Percentiles rank a stretch among this genome's conserved stretches.
These are phyloP conservation scores for Andrena dorsata DNA, from an alignment of 2,888 invertebrate species.

Conservation along the genomic window DNA sequence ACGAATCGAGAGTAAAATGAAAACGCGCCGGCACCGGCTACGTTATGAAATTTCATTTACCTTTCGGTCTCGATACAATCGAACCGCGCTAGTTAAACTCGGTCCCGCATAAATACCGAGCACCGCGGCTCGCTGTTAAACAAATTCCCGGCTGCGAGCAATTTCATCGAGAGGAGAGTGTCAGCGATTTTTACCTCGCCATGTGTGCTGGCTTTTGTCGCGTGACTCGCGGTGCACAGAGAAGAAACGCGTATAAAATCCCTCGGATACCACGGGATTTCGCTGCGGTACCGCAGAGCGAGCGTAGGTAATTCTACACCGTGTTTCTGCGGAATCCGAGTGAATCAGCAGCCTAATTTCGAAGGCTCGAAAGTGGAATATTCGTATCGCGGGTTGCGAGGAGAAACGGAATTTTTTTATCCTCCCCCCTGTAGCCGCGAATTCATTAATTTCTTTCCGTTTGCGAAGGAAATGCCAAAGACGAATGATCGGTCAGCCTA, in stretches of 20 bases:
- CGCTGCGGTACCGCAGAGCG: neutral
- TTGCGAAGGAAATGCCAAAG: too few species aligned
- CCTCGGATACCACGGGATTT: neutral
- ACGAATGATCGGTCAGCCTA: slow-evolving; percentile 27
- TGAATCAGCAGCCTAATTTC: neutral
- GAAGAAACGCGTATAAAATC: neutral
- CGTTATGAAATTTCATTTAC: slow-evolving; percentile 30
- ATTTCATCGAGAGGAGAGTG: neutral
- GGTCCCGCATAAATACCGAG: slow-evolving; percentile 13
- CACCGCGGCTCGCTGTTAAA: slow-evolving; percentile 2
- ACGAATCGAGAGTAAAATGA: slow-evolving; percentile 28
- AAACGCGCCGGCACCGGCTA: neutral
- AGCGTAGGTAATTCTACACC: neutral
- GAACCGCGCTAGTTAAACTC: slow-evolving; percentile 29
- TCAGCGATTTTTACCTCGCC: neutral
- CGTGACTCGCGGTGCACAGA: neutral
- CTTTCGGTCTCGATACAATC: neutral
- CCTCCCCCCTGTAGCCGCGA: too few species aligned
- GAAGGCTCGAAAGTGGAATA: neutral
- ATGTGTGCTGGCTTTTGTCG: neutral
- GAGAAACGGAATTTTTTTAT: too few species aligned
- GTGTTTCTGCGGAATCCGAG: neutral
- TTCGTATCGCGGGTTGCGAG: too few species aligned
- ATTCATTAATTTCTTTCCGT: too few species aligned
- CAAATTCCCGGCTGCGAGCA: slow-evolving; percentile 12